Base-by-base conservation (phyloP, 2,888 invertebrate species). In the Hoplodrina ambigua region DNA sequence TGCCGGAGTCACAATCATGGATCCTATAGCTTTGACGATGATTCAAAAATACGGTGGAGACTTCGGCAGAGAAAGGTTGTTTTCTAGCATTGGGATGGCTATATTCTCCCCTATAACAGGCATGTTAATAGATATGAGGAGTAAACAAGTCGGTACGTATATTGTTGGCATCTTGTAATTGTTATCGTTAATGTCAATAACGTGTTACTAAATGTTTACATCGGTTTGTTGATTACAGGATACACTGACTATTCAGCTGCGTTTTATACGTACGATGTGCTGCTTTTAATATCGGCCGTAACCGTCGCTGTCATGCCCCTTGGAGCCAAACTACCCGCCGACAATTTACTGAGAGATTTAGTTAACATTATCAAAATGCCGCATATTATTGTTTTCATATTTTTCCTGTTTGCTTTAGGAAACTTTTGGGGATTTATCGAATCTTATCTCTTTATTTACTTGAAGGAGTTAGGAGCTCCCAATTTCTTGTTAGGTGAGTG, bases 341-440 rank as follows among this genome's bases (percentile, higher is more conserved):
- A 98, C 92, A 97, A 98, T 91, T 96, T 98, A 62, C 96, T 98
- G 81, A 96, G 97, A 76, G 98, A 98, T 92, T 94, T 98, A 84
- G 95, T 97, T 75, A 97, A 97, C 87, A 96, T 98, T 62, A 96
- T 98, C 74, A 97, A 97, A 91, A 97, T 98, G 96, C 97, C 98
- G 0, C 97, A 98, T 85, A 97, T 98, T 56, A 97, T 98, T 49
- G 96, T 97, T 55, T 98, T 99, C 87, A 97, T 99, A 87, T 94
- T 98, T 85, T 98, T 98, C 90, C 95, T 98, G 55, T 98, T 98
- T 88, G 96, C 97, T 41, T 96, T 98, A 84, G 99, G 99, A 72
- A 98, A 98, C 87, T 97, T 98, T 90, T 98, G 98, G 97, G 98
- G 98, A 44, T 98, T 98, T 91, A 98, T 98, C 68, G 98, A 99